These are phyloP conservation scores for Phenganax subtilis DNA, from an alignment of 92 coral and sea anemone species.

Conservation along the genomic window DNA sequence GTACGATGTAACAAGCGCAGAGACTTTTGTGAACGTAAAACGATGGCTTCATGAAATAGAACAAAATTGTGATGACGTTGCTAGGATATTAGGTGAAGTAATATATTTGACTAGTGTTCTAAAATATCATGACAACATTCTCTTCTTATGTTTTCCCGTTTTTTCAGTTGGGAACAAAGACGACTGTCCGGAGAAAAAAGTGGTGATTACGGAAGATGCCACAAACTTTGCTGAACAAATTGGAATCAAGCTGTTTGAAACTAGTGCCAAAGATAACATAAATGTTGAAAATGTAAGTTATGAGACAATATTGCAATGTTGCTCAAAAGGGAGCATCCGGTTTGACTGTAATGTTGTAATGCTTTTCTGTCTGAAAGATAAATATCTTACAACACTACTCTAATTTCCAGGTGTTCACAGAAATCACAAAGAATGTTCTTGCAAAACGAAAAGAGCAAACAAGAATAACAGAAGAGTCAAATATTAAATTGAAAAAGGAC, in stretches of 20 bases:
- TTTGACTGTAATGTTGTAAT: neutral
- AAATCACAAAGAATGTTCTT: conserved; percentile 85
- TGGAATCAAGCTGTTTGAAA: conserved; percentile 90
- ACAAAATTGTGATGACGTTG: conserved; percentile 96
- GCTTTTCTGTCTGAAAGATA: neutral
- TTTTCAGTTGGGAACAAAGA: conserved; percentile 89
- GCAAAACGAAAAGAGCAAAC: conserved; percentile 73
- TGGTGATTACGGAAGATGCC: conserved; percentile 85
- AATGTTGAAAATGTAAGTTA: conserved; percentile 89
- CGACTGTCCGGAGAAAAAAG: conserved; percentile 90
- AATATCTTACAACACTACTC: neutral
- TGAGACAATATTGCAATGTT: no score
- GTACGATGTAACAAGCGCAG: conserved; percentile 97
- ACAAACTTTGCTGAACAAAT: conserved; percentile 87
- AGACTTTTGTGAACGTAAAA: conserved; percentile 95
- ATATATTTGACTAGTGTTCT: neutral
- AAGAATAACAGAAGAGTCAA: conserved; percentile 63
- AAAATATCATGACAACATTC: neutral
- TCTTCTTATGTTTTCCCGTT: neutral
- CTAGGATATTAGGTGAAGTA: conserved; percentile 84
- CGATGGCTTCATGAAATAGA: conserved; percentile 99
- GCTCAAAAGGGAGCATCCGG: neutral
- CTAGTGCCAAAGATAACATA: conserved; percentile 96
- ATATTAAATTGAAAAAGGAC: conserved; percentile 67
- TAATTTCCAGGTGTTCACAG: conserved; percentile 74